phyloP scores from a whole-genome alignment of 2,797 vertebrate species.

The Xerus rutilus region DNA sequence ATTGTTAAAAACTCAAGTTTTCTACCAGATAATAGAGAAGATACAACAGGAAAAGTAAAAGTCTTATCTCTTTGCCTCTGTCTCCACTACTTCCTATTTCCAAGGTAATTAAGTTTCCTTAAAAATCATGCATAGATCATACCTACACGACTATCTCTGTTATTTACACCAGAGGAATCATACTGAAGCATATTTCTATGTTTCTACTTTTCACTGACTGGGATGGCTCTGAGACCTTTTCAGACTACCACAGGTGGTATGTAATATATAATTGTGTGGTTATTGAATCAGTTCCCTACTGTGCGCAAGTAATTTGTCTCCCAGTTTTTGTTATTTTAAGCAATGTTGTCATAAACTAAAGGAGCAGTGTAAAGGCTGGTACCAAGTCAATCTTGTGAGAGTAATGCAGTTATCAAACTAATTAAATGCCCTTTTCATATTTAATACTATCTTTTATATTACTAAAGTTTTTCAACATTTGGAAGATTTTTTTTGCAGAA shows the following conservation, averaged over 20 bases:
- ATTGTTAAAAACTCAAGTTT: slow-evolving; percentile 56
- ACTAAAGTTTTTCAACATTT: slow-evolving; percentile 35
- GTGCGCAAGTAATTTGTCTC: not conserved
- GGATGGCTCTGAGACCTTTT: not conserved
- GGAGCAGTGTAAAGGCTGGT: slow-evolving; percentile 9
- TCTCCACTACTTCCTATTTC: not conserved
- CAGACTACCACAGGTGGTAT: not conserved
- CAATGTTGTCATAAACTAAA: not conserved
- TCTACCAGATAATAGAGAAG: not conserved
- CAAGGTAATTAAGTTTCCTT: not conserved
- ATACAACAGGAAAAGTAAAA: not conserved
- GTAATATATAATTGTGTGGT: not conserved
- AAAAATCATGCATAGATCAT: not conserved
- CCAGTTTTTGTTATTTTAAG: slow-evolving; percentile 24
- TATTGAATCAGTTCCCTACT: not conserved
- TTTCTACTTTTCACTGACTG: not conserved
- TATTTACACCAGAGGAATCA: not conserved
- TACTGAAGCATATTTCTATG: not conserved
- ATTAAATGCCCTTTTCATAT: slow-evolving; percentile 14
- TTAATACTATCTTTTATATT: slow-evolving; percentile 48
- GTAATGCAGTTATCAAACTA: not conserved
- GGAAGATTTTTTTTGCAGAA: slow-evolving; percentile 20
- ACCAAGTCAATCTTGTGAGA: not conserved
- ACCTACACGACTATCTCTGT: not conserved
- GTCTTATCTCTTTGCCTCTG: not conserved